These are phyloP conservation scores for Ptiloglossa arizonensis DNA, from an alignment of 1,140 invertebrate genomes.

Conservation along the genomic window DNA sequence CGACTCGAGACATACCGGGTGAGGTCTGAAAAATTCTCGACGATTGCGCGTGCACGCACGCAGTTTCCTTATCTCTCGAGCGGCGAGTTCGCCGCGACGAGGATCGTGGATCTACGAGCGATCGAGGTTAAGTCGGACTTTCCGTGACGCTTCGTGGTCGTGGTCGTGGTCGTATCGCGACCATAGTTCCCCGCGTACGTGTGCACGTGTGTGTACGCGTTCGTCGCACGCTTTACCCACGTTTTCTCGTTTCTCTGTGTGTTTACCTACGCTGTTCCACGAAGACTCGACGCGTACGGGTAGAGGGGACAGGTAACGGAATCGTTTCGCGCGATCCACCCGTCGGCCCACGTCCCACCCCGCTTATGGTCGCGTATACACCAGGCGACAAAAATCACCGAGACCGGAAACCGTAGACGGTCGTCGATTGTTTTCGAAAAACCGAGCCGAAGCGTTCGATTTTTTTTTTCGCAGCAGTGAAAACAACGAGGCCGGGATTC, in stretches of 20 bases:
- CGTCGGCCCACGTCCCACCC: slow-evolving; percentile 17
- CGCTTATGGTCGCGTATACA: slow-evolving; percentile 18
- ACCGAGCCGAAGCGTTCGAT: background rate
- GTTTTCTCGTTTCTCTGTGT: background rate
- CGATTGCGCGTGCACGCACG: background rate
- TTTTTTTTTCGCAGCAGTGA: too few species aligned
- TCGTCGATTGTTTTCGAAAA: too few species aligned
- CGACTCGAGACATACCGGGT: slow-evolving; percentile 8
- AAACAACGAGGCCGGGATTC: too few species aligned
- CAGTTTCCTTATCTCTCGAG: slow-evolving; percentile 37
- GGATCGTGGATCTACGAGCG: slow-evolving; percentile 19
- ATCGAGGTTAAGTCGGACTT: slow-evolving; percentile 67
- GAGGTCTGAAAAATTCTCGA: background rate
- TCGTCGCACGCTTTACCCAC: slow-evolving; percentile 4
- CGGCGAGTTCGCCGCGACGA: background rate
- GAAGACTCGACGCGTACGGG: too few species aligned
- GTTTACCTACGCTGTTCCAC: slow-evolving; percentile 6
- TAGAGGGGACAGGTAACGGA: slow-evolving; percentile 42
- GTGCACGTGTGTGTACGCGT: background rate
- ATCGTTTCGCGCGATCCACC: slow-evolving; percentile 49
- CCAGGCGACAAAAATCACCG: slow-evolving; percentile 41
- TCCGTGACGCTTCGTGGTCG: slow-evolving; percentile 42
- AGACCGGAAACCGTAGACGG: too few species aligned
- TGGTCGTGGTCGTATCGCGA: slow-evolving; percentile 32
- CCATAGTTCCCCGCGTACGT: slow-evolving; percentile 4